Conservation (phyloP, 2,113 vertebrate species). For the Puma concolor region DNA sequence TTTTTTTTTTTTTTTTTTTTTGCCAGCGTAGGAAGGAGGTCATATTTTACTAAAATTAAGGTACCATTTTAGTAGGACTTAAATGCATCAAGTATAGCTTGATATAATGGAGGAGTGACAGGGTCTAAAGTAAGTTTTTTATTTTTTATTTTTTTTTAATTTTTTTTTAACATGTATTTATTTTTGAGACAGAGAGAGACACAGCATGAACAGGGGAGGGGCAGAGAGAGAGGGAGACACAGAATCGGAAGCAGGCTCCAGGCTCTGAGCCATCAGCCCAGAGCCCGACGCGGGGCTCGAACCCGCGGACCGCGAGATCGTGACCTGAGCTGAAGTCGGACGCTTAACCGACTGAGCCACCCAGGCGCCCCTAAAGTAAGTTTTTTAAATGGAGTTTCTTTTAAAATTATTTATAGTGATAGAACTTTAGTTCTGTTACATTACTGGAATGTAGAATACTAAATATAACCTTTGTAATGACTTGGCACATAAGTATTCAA, state of each 20-base stretch:
- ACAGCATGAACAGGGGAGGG: too few species aligned
- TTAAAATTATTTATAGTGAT: neutral
- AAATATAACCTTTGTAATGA: neutral
- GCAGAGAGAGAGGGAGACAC: too few species aligned
- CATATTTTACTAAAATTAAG: conserved; percentile 15
- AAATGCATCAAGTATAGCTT: neutral
- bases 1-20: neutral
- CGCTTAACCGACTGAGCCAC: too few species aligned
- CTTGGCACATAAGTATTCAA: neutral
- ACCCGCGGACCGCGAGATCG: too few species aligned
- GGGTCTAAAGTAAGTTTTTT: neutral
- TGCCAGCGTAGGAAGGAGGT: neutral
- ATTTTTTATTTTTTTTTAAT: too few species aligned
- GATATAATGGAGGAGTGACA: neutral
- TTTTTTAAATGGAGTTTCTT: neutral
- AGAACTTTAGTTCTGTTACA: neutral
- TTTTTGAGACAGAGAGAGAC: too few species aligned
- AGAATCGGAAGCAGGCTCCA: too few species aligned
- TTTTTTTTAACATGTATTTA: too few species aligned
- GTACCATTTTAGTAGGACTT: neutral
- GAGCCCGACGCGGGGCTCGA: too few species aligned
- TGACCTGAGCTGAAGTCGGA: too few species aligned
- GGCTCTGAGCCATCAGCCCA: too few species aligned
- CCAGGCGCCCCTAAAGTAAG: neutral
- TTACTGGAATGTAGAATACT: neutral